A percentile compares a stretch with the other conserved stretches of the same genome.
These are phyloP conservation scores for Buceros bicornis DNA, from an alignment of 2,797 vertebrate species.

Conservation along the genomic window DNA sequence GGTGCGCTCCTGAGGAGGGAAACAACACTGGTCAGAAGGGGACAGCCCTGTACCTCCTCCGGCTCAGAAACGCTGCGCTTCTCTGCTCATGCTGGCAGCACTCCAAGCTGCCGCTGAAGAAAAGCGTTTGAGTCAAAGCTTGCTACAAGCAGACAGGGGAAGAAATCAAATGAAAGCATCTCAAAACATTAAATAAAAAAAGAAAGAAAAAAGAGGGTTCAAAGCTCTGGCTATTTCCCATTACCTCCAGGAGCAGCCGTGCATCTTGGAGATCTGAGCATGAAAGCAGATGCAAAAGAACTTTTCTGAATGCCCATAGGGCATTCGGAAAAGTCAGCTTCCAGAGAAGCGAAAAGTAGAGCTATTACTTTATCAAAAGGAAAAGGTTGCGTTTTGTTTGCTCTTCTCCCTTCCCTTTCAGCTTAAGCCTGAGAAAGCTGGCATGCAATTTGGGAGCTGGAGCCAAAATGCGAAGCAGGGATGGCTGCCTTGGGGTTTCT, in stretches of 20 bases:
- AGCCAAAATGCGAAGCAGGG: slow-evolving; percentile 47
- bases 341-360: background rate
- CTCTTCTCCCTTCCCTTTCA: slow-evolving; percentile 43
- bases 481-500: slow-evolving; percentile 45
- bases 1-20: slow-evolving; percentile 86
- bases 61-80: background rate
- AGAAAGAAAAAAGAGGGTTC: background rate
- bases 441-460: background rate
- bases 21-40: slow-evolving; percentile 63
- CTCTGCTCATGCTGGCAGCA: background rate
- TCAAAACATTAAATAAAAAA: background rate
- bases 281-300: slow-evolving; percentile 26
- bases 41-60: background rate
- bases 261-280: background rate
- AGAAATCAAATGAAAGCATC: background rate
- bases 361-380: background rate
- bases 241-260: background rate
- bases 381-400: slow-evolving; percentile 28
- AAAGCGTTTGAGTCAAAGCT: slow-evolving; percentile 20
- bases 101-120: background rate
- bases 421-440: slow-evolving; percentile 37
- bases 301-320: background rate
- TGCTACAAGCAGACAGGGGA: background rate
- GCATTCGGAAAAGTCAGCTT: background rate
- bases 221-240: background rate